Evolutionary conservation across 2,113 vertebrate species (phyloP), one percentile per base, ranked within the genome.

Genomic region (Anoura caudifer): DNA sequence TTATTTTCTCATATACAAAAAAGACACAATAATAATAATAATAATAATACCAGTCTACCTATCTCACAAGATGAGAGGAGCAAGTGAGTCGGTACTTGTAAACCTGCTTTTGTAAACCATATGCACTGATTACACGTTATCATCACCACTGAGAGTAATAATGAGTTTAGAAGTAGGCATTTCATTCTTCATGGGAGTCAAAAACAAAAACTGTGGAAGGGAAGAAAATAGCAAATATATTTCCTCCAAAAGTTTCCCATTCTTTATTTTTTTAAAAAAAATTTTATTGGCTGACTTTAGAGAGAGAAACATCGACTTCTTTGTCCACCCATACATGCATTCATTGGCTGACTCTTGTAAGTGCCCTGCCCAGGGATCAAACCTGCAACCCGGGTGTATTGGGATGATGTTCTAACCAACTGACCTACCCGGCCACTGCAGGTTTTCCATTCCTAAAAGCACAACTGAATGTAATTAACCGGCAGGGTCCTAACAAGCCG

Each of bases 401-500:
- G 24, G 28, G 61, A 61, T 28, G 28, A 63, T 31, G 59, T 28
- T 14, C 61, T 31, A 31, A 31, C 61, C 11, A 5, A 63, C 61
- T 31, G 28, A 31, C 12, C 12, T 6, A 26, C 28, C 56, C 4
- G 1, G 61, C 61, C 28, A 12, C 28, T 28, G 59, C 59, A 12
- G 43, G 22, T 36, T 95, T 94, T 19, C 67, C 82, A 86, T 81
- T 90, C 85, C 92, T 85, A 89, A 88, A 94, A 77, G 75, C 50
- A 93, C 76, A 97, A 54, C 19, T 56, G 65, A 80, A 91, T 88
- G 61, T 19, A 77, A 92, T 2, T 52, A 79, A 81, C 24, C n/a
- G 52, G 87, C 69, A 70, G 8, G 38, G 52, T 31, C 79, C 28
- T 52, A 96, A 75, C 65, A 92, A 73, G 56, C 22, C 82, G 10